Evolutionary conservation across 2,888 invertebrate species (phyloP), one percentile per base, ranked within the genome.

Genomic region (Criorhina ranunculi): DNA sequence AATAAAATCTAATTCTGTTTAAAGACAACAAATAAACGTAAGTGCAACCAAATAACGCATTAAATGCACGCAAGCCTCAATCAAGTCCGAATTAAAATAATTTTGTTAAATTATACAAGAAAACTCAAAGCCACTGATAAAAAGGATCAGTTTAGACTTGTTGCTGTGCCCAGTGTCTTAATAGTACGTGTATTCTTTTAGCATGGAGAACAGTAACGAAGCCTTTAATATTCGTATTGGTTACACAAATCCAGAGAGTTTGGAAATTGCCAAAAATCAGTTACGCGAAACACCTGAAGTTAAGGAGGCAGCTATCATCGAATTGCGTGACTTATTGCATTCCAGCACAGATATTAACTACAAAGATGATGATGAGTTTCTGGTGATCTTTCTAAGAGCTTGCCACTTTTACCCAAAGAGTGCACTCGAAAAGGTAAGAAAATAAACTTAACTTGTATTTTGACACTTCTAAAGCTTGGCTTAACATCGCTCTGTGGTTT

Each of bases 401-500:
- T 95, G 95, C 92, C 97, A 97, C 91, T 97, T 94, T 92, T 96
- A 97, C 88, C 95, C 96, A 0, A 93, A 96, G 88, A 96, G 96
- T 91, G 97, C 97, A 0, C 92, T 95, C 73, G 95, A 95, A 89
- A 92, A 97, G 93, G 96, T 96, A 90, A 85, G 88, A 86, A 31
- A 69, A 19, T 31, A 51, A 33, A 9, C 12, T n/a, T n/a, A n/a
- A n/a, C n/a, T n/a, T n/a, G n/a, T n/a, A n/a, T n/a, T n/a, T n/a
- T n/a, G n/a, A n/a, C n/a, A n/a, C n/a, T n/a, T n/a, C n/a, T n/a
- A n/a, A n/a, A n/a, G n/a, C n/a, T n/a, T n/a, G n/a, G n/a, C n/a
- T n/a, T n/a, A n/a, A n/a, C n/a, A n/a, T n/a, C n/a, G n/a, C n/a
- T n/a, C n/a, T n/a, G n/a, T n/a, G n/a, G n/a, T n/a, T n/a, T n/a